Percentiles rank a stretch among this genome's conserved stretches.
Conservation (phyloP, 2,113 vertebrate species). For the Tylochromis polylepis region DNA sequence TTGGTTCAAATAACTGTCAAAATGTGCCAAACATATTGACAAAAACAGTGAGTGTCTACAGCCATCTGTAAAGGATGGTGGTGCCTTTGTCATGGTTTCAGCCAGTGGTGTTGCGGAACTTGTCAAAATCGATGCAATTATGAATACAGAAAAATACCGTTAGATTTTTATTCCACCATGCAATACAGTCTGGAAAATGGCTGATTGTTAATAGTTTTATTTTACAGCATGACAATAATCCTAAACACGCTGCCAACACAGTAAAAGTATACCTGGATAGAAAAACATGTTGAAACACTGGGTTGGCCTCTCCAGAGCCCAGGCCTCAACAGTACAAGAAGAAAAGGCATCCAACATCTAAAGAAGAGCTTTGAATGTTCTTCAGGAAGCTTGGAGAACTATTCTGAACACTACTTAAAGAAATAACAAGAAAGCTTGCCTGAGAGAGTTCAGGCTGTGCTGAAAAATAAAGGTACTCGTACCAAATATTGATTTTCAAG, state of each 20-base stretch:
- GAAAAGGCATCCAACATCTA: not conserved
- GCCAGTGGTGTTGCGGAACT: not conserved
- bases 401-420: not conserved
- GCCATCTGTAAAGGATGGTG: not conserved
- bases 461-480: not conserved
- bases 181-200: not conserved
- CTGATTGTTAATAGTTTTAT: not conserved
- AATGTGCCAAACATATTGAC: not conserved
- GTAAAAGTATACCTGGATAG: not conserved
- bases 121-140: not conserved
- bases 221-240: not conserved
- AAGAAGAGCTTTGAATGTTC: not conserved
- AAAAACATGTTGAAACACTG: not conserved
- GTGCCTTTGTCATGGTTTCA: not conserved
- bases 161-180: not conserved
- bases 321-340: not conserved
- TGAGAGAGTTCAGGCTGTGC: not conserved
- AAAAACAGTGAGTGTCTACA: not conserved
- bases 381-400: not conserved
- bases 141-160: not conserved
- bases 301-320: not conserved
- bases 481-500: not conserved
- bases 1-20: not conserved
- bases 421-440: not conserved
- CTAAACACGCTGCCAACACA: not conserved